Evolutionary conservation across 2,888 invertebrate genomes (phyloP), one percentile per base, ranked within the genome.

Genomic region (Mythimna ferrago): DNA sequence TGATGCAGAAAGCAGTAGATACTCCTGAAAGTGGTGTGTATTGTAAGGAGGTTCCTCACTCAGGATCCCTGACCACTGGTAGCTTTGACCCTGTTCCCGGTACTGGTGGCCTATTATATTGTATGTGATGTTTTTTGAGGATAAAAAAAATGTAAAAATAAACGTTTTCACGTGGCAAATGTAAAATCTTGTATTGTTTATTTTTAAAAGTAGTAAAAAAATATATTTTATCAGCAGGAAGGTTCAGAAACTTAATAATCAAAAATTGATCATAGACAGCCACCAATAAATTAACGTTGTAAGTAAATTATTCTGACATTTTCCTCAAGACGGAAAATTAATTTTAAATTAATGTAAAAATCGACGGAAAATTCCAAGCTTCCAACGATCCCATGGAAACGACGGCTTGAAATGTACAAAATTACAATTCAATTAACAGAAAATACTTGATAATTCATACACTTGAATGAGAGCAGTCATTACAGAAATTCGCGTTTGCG

Each of bases 361-460:
- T 51, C 10, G 32, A 44, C 32, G 32, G 3, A 38, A 61, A 70
- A 71, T 64, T 53, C 67, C 56, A 44, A 48, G 11, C 53, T 62
- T n/a, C 14, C 1, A 35, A 35, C 38, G 67, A 54, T 41, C 48
- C 38, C 32, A 53, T 57, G 16, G 32, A 51, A 69, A 61, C 51
- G 41, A 44, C 35, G 21, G 11, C 54, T 48, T 66, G 44, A 61
- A 78, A 78, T 54, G 19, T 76, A 44, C 66, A 77, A 76, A 68
- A 77, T 81, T 77, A 60, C 72, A 68, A 80, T 77, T 80, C 76
- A 83, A 83, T 83, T 83, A 84, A 69, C 80, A 73, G 73, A 82
- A 84, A 77, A 73, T 80, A 66, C 80, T 83, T 83, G 71, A 78
- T 71, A 82, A 69, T 81, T 84, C 75, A 71, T 84, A 78, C 65